A percentile compares a stretch with the other conserved stretches of the same genome.
These are phyloP conservation scores for Taphrorychus bicolor DNA, from an alignment of 2,888 invertebrate species.

Conservation along the genomic window DNA sequence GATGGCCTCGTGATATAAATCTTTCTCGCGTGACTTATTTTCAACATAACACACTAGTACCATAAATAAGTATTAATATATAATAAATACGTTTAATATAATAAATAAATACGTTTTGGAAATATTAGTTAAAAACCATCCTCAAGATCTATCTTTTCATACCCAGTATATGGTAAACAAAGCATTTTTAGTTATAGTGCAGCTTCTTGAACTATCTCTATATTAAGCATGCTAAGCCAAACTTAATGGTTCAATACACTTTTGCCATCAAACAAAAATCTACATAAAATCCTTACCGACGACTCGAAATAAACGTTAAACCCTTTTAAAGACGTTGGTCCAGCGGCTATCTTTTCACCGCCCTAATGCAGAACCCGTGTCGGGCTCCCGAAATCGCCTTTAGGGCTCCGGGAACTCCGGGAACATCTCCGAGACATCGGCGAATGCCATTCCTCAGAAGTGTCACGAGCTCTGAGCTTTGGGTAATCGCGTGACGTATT, in stretches of 20 bases:
- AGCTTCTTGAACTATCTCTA: too few species aligned
- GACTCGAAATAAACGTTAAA: constrained; percentile 19
- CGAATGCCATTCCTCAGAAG: constrained; percentile 33
- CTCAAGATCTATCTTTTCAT: too few species aligned
- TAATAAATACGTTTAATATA: too few species aligned
- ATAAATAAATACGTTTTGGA: too few species aligned
- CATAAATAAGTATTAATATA: too few species aligned
- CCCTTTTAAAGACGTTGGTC: constrained; percentile 39
- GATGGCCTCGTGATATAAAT: too few species aligned
- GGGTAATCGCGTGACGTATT: constrained; percentile 39
- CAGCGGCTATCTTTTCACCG: constrained; percentile 45
- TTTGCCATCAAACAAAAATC: background rate
- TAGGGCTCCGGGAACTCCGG: constrained; percentile 55
- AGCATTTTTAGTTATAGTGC: too few species aligned
- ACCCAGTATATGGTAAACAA: too few species aligned
- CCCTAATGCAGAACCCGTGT: constrained; percentile 61
- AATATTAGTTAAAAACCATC: too few species aligned
- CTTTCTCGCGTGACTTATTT: too few species aligned
- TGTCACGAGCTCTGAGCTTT: constrained; percentile 38
- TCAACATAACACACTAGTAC: too few species aligned
- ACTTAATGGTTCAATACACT: background rate
- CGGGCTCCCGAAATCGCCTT: constrained; percentile 60
- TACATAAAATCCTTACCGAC: background rate
- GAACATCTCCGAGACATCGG: constrained; percentile 45
- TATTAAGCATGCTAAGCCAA: too few species aligned